Evolutionary conservation across 2,888 invertebrate genomes (phyloP).

Genomic region (Andrena camellia): DNA sequence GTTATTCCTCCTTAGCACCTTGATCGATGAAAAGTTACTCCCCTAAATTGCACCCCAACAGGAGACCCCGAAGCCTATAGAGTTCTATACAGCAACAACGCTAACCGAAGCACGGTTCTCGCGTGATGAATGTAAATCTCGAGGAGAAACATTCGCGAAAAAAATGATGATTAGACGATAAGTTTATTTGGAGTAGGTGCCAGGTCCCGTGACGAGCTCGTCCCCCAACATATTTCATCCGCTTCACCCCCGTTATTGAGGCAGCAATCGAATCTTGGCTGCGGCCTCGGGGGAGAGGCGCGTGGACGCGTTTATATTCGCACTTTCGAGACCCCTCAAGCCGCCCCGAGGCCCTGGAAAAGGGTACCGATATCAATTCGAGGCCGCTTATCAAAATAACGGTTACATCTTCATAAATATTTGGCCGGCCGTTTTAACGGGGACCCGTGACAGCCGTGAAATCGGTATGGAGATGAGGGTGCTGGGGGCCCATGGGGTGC

Average conservation of each 20-base stretch:
- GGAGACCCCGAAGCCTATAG: neutral
- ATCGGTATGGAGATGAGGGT: conserved; percentile 82
- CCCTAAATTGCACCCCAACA: neutral
- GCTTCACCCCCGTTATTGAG: conserved; percentile 78
- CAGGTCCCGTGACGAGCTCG: conserved; percentile 32
- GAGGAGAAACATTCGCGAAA: neutral
- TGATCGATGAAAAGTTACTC: too few relatives aligned
- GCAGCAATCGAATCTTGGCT: conserved; percentile 80
- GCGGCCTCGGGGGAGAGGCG: conserved; percentile 72
- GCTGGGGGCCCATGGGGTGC: conserved; percentile 27
- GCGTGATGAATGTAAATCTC: conserved; percentile 15
- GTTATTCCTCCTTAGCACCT: too few relatives aligned
- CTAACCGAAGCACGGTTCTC: neutral
- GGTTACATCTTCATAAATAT: conserved; percentile 85
- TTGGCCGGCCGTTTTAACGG: conserved; percentile 77
- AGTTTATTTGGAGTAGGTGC: conserved; percentile 68
- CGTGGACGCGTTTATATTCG: conserved; percentile 84
- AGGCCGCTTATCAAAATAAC: conserved; percentile 84
- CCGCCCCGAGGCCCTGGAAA: conserved; percentile 47
- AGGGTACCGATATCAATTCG: conserved; percentile 75
- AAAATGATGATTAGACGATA: conserved; percentile 54
- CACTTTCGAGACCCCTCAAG: conserved; percentile 74
- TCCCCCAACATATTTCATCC: conserved; percentile 65
- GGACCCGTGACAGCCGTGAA: conserved; percentile 80
- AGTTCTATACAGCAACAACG: neutral